A percentile compares a stretch with the other conserved stretches of the same genome.
These are phyloP conservation scores for Neomicropteryx cornuta DNA, from an alignment of 1,140 invertebrate genomes.

Conservation along the genomic window DNA sequence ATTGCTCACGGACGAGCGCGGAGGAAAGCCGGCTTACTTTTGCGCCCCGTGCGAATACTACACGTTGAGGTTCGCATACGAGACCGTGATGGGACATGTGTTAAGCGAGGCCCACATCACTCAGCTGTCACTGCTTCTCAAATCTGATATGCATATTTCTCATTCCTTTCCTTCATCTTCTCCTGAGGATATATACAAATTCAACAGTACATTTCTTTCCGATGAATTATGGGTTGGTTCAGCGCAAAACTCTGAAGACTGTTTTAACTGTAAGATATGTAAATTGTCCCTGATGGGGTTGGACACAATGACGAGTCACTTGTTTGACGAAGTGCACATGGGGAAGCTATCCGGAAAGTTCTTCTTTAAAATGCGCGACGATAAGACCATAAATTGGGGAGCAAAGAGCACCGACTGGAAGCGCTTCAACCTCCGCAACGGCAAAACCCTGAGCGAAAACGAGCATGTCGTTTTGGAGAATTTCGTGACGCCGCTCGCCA, in stretches of 20 bases:
- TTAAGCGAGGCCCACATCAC: conserved; percentile 31
- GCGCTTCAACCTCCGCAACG: conserved; percentile 28
- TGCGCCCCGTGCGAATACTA: conserved; percentile 34
- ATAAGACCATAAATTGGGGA: conserved; percentile 27
- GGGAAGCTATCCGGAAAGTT: conserved; percentile 27
- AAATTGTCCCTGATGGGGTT: conserved; percentile 20
- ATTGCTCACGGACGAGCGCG: conserved; percentile 29
- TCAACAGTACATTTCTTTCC: conserved; percentile 27
- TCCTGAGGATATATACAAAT: conserved; percentile 25
- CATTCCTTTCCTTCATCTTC: conserved; percentile 19
- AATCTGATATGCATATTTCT: conserved; percentile 27
- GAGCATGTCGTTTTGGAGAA: conserved; percentile 33
- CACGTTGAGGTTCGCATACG: conserved; percentile 30
- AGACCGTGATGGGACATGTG: conserved; percentile 31
- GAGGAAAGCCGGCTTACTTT: conserved; percentile 32
- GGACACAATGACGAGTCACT: conserved; percentile 24
- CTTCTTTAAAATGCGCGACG: conserved; percentile 24
- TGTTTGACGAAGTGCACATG: conserved; percentile 31
- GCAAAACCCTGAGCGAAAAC: conserved; percentile 24
- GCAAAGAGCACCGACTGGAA: conserved; percentile 30
- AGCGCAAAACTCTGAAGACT: conserved; percentile 18
- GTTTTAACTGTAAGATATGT: conserved; percentile 22
- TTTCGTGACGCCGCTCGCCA: conserved; percentile 30
- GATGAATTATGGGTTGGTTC: too few relatives aligned
- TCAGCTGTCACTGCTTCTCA: conserved; percentile 27